These are phyloP conservation scores for Darevskia mixta DNA, from an alignment of 2,797 vertebrate species.

Conservation along the genomic window DNA sequence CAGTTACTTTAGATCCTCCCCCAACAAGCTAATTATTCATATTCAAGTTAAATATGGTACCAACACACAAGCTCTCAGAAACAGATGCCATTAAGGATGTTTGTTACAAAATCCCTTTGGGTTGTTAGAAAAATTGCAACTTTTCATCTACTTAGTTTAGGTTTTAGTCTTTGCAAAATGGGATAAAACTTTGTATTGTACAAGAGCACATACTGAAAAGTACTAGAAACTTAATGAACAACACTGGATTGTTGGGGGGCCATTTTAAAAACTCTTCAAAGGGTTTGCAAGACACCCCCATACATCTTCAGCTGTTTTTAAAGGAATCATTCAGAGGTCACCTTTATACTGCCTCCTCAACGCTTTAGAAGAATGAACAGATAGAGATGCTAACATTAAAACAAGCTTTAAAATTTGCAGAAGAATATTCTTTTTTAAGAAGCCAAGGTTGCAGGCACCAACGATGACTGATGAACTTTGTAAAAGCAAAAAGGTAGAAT, in stretches of 20 bases:
- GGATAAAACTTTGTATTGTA: neutral
- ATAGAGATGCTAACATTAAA: neutral
- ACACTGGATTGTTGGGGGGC: neutral
- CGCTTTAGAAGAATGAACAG: constrained; percentile 41
- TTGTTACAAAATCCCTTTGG: neutral
- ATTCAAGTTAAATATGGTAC: neutral
- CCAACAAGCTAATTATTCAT: neutral
- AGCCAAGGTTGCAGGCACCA: neutral
- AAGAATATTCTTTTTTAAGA: neutral
- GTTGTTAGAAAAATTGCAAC: neutral
- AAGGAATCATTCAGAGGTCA: constrained; percentile 1
- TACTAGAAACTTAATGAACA: neutral
- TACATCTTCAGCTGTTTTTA: neutral
- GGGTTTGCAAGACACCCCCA: neutral
- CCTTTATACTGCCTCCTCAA: constrained; percentile 11
- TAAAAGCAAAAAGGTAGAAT: neutral
- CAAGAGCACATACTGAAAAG: neutral
- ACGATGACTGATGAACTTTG: neutral
- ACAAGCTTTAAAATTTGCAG: too few species aligned
- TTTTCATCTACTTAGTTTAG: neutral
- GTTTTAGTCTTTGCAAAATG: neutral
- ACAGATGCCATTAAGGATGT: neutral
- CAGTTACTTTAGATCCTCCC: neutral
- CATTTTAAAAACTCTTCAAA: neutral
- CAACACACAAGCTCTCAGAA: neutral